Percentiles rank a stretch among this genome's conserved stretches.
phyloP scores from a whole-genome alignment of 2,888 invertebrate genomes.

The Amitus sp. region DNA sequence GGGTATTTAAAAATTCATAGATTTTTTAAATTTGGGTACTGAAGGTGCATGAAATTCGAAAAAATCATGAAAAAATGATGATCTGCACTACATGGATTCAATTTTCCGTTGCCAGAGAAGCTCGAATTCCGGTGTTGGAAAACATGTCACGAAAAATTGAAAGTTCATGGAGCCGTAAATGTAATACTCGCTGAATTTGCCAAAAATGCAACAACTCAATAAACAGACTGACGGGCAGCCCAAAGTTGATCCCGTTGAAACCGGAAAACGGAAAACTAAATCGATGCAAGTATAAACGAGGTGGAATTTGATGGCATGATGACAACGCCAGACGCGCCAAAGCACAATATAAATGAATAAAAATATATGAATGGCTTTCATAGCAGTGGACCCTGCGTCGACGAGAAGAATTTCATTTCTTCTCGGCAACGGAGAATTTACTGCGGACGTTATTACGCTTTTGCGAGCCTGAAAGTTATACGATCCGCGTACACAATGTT shows the following conservation, averaged over 20 bases:
- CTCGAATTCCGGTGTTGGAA: too few relatives aligned
- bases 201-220: too few relatives aligned
- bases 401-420: neutral
- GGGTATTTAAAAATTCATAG: too few relatives aligned
- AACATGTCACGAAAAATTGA: too few relatives aligned
- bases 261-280: constrained; percentile 33
- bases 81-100: too few relatives aligned
- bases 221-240: constrained; percentile 5
- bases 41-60: too few relatives aligned
- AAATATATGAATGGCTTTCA: constrained; percentile 10
- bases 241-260: constrained; percentile 6
- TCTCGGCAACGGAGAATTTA: neutral
- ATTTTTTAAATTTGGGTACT: too few relatives aligned
- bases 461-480: neutral
- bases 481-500: neutral
- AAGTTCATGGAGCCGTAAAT: too few relatives aligned
- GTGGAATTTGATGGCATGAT: constrained; percentile 56
- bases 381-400: neutral
- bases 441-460: neutral
- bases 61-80: too few relatives aligned
- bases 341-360: constrained; percentile 58
- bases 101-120: too few relatives aligned
- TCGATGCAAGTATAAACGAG: constrained; percentile 36
- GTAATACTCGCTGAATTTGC: too few relatives aligned
- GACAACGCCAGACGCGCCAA: constrained; percentile 64